Base-by-base conservation (phyloP, 2,888 invertebrate genomes). In the Hemistola chrysoprasaria region DNA sequence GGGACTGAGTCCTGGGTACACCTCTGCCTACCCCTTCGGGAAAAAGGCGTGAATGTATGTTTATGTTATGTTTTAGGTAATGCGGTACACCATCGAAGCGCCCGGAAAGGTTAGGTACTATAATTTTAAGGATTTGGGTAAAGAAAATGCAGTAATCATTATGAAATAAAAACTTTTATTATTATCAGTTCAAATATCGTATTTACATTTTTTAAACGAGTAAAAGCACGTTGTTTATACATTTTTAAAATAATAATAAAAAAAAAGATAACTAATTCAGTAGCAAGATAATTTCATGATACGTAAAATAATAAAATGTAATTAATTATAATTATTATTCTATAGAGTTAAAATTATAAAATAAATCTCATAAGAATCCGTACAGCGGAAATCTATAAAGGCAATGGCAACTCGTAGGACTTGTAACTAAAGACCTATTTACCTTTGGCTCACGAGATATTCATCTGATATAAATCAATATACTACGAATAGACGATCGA, bases 181-280 rank as follows among this genome's bases (percentile, higher is more conserved):
- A 88, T 89, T 88, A 89, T 90, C 90, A 90, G 90, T 90, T 90
- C 90, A 89, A 89, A 88, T 89, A 87, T 89, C 87, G 73, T 90
- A 90, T 90, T 86, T 90, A 90, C 90, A 90, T 76, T 82, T 70
- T 87, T 87, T 84, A 78, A 85, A 84, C 79, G 78, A 86, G 76
- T 85, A 86, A 85, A 87, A 87, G 87, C 86, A 86, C 84, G 82
- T 83, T 81, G 77, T 86, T 80, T 83, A 82, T 71, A 81, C 75
- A 79, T 72, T 71, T 58, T 68, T 68, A 73, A 74, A 75, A 73
- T 65, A 69, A 62, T 59, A 57, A 58, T 62, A 61, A 64, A 63
- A 65, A n/a, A n/a, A 68, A 66, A 53, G 60, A 62, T 62, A 69
- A 71, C 64, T 65, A 71, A 72, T 69, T 65, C 69, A 70, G 65